Evolutionary conservation across 2,113 vertebrate species (phyloP).

Genomic region (Syrrhaptes paradoxus): DNA sequence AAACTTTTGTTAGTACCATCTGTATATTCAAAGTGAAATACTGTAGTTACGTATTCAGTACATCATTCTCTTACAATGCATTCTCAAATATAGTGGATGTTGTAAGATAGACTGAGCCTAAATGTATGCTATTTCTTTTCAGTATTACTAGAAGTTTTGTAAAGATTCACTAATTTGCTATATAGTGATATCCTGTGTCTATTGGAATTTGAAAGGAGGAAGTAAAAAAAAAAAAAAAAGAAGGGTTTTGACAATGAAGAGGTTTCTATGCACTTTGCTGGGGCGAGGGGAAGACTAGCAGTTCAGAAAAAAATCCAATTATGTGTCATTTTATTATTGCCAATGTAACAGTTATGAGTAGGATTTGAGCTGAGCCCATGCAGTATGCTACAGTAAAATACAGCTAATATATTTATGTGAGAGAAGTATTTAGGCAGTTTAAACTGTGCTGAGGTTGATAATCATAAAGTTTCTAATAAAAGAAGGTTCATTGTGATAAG

Average conservation of each 20-base stretch:
- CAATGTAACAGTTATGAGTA: constrained; percentile 66
- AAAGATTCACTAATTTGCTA: neutral
- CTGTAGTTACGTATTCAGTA: neutral
- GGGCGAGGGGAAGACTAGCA: neutral
- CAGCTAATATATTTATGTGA: constrained; percentile 68
- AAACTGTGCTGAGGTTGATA: constrained; percentile 26
- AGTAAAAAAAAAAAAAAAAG: neutral
- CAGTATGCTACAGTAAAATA: constrained; percentile 66
- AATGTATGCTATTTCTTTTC: neutral
- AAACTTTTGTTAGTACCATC: neutral
- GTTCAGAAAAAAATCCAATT: constrained; percentile 59
- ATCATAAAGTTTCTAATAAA: constrained; percentile 64
- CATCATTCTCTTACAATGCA: neutral
- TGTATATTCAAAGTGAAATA: neutral
- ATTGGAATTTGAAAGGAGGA: neutral
- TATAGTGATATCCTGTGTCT: neutral
- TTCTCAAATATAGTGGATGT: neutral
- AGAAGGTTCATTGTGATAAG: constrained; percentile 52
- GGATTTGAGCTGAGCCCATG: constrained; percentile 71
- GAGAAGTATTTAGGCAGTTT: constrained; percentile 12
- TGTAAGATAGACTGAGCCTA: neutral
- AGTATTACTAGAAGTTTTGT: neutral
- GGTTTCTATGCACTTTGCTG: constrained; percentile 5
- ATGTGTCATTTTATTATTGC: constrained; percentile 65
- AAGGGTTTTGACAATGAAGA: constrained; percentile 19